A percentile compares a stretch with the other conserved stretches of the same genome.
Conservation (phyloP, 2,113 vertebrate species). For the Microtus ochrogaster region DNA sequence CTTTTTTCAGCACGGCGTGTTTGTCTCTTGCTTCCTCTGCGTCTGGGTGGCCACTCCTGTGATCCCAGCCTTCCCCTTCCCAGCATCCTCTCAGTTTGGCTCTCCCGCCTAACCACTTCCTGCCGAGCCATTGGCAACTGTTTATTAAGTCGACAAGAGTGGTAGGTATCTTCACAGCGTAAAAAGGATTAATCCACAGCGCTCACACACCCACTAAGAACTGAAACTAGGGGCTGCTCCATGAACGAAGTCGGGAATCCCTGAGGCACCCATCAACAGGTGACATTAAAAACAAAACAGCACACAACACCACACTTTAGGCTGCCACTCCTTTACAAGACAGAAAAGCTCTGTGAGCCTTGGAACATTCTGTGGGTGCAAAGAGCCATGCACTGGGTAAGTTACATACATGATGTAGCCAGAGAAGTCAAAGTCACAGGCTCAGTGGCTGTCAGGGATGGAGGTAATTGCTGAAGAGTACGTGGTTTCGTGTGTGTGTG, state of each 20-base stretch:
- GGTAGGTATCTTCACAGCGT: too few species aligned
- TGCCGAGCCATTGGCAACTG: too few species aligned
- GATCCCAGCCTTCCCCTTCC: too few species aligned
- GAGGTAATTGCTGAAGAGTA: too few species aligned
- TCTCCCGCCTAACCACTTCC: too few species aligned
- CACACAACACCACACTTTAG: accelerated
- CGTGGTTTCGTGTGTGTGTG: not conserved
- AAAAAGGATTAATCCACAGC: too few species aligned
- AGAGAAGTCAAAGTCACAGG: not conserved
- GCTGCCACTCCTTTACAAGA: accelerated
- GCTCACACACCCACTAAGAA: not conserved
- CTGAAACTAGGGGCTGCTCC: not conserved
- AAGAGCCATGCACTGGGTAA: not conserved
- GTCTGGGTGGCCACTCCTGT: too few species aligned
- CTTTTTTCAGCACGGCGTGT: too few species aligned
- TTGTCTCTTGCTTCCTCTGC: too few species aligned
- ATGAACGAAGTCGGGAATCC: accelerated
- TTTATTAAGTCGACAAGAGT: too few species aligned
- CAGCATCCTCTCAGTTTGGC: too few species aligned
- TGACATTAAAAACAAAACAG: not conserved
- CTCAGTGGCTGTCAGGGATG: not conserved
- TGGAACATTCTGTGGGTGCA: not conserved
- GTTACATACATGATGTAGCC: not conserved
- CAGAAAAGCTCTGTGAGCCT: not conserved
- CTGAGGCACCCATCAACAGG: not conserved